These are phyloP conservation scores for Vesta saturnalis DNA, from an alignment of 2,888 invertebrate genomes.

Conservation along the genomic window DNA sequence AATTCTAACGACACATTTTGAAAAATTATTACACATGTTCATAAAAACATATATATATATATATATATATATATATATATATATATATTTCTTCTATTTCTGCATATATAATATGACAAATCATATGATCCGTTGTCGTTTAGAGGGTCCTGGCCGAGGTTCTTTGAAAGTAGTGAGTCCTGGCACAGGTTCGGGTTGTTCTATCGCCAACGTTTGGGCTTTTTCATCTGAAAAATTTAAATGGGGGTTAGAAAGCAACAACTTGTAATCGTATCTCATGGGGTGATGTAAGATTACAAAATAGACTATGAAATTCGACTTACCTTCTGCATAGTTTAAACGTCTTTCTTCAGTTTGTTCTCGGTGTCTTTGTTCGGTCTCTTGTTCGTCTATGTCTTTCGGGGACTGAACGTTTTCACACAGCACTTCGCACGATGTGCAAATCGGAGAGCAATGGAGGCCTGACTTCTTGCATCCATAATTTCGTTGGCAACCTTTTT, in stretches of 20 bases:
- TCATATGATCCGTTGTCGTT: constrained; percentile 13
- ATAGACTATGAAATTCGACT: constrained; percentile 1
- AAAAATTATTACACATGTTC: too few relatives aligned
- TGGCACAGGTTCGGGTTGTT: constrained; percentile 3
- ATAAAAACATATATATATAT: too few relatives aligned
- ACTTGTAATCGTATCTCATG: neutral
- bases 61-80: too few relatives aligned
- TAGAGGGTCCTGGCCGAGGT: constrained; percentile 17
- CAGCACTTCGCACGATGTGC: constrained; percentile 17
- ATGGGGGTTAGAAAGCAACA: neutral
- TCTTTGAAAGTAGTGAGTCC: constrained; percentile 7
- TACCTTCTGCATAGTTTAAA: constrained; percentile 8
- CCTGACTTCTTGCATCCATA: constrained; percentile 1
- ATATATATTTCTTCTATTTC: too few relatives aligned
- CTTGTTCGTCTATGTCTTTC: constrained; percentile 14
- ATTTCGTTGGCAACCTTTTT: constrained; percentile 15
- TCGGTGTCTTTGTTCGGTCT: constrained; percentile 3
- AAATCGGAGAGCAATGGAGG: constrained; percentile 14
- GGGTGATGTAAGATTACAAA: neutral
- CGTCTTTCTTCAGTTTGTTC: constrained; percentile 12
- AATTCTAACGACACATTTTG: too few relatives aligned
- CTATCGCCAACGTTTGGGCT: neutral
- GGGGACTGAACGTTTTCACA: constrained; percentile 15
- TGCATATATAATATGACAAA: neutral
- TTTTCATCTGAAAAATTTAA: neutral